A percentile compares a stretch with the other conserved stretches of the same genome.
phyloP scores from a whole-genome alignment of 2,797 vertebrate genomes.

The Sebastes iracundus region DNA sequence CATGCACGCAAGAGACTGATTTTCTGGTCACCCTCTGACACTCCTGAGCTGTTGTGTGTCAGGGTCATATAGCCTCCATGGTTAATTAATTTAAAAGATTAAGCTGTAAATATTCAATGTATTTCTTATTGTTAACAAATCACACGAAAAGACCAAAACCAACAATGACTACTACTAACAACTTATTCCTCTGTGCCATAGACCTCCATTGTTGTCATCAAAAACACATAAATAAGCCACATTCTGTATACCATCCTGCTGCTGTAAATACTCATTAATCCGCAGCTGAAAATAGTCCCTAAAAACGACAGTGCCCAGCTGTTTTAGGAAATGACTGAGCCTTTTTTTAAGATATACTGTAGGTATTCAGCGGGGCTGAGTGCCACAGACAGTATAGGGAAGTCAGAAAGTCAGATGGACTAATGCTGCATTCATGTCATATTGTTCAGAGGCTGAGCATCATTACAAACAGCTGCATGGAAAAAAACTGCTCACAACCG shows the following conservation, averaged over 20 bases:
- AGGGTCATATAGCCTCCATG: conserved; percentile 5
- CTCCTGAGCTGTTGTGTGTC: conserved; percentile 24
- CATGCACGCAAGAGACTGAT: background rate
- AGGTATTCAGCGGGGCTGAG: too few species aligned
- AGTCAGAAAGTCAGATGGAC: background rate
- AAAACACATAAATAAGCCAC: background rate
- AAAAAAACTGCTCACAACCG: background rate
- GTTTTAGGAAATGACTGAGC: too few species aligned
- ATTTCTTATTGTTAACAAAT: background rate
- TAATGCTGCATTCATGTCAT: background rate
- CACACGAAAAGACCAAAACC: background rate
- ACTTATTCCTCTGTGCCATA: too few species aligned
- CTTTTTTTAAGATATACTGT: too few species aligned
- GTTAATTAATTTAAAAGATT: conserved; percentile 32
- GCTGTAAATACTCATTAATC: background rate
- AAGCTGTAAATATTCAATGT: background rate
- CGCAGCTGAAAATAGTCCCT: background rate
- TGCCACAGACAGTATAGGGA: background rate
- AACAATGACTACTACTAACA: too few species aligned
- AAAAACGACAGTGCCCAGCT: background rate
- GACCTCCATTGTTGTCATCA: background rate
- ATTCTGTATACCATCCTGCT: background rate
- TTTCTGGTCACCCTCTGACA: conserved; percentile 9
- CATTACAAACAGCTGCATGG: too few species aligned
- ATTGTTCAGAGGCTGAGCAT: background rate